phyloP scores from a whole-genome alignment of 1,140 invertebrate genomes.

The Drosophila sechellia region DNA sequence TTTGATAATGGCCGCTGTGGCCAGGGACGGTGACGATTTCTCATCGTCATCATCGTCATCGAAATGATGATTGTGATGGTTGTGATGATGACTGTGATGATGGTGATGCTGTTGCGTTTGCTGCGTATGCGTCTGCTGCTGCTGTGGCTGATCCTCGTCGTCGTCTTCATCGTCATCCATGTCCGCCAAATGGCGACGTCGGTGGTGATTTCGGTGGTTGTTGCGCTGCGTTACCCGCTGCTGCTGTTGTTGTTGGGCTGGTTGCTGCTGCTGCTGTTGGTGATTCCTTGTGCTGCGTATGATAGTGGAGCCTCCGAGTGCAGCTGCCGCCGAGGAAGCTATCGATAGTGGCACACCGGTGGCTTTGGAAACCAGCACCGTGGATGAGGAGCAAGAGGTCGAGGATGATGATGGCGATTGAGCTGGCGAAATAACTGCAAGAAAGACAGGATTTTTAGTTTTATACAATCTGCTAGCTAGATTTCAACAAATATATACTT shows the following conservation, averaged over 20 bases:
- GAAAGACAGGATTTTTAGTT: neutral
- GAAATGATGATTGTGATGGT: slow-evolving; percentile 78
- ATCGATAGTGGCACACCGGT: slow-evolving; percentile 74
- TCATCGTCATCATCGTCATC: slow-evolving; percentile 83
- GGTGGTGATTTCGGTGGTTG: slow-evolving; percentile 84
- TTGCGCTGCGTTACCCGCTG: slow-evolving; percentile 60
- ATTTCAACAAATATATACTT: neutral
- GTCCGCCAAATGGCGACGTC: slow-evolving; percentile 79
- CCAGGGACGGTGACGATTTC: slow-evolving; percentile 84
- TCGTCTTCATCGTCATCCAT: slow-evolving; percentile 80
- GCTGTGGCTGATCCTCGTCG: slow-evolving; percentile 50
- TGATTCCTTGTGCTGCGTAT: slow-evolving; percentile 81
- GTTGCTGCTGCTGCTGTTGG: slow-evolving; percentile 48
- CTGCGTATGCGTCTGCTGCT: slow-evolving; percentile 25
- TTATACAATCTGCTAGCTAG: neutral
- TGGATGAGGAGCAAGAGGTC: slow-evolving; percentile 79
- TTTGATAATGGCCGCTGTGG: slow-evolving; percentile 80
- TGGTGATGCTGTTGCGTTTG: slow-evolving; percentile 46
- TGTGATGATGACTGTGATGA: slow-evolving; percentile 57
- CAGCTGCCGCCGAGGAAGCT: slow-evolving; percentile 68
- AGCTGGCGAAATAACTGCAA: slow-evolving; percentile 69
- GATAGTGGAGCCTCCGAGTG: slow-evolving; percentile 70
- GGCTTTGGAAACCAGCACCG: slow-evolving; percentile 77
- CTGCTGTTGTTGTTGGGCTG: slow-evolving; percentile 45
- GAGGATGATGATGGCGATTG: slow-evolving; percentile 80